phyloP scores from a whole-genome alignment of 1,140 invertebrate genomes.

The Leptopilina clavipes region DNA sequence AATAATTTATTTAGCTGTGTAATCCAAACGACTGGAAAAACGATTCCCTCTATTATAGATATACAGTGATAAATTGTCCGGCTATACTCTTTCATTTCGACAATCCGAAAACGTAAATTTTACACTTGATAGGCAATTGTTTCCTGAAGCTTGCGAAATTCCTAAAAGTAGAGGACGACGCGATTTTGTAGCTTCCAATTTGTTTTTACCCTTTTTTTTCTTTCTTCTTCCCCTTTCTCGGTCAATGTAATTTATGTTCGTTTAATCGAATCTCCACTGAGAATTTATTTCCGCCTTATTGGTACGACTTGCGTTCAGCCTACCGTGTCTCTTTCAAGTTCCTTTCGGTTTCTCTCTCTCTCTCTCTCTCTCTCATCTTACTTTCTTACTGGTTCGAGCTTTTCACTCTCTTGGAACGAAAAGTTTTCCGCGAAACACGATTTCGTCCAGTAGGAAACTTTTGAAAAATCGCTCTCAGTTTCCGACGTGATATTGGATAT shows the following conservation, averaged over 20 bases:
- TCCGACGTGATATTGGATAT: slow-evolving; percentile 41
- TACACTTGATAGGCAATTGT: slow-evolving; percentile 29
- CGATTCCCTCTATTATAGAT: neutral
- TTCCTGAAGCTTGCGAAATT: slow-evolving; percentile 25
- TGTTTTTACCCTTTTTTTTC: neutral
- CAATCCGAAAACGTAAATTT: slow-evolving; percentile 19
- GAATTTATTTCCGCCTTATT: slow-evolving; percentile 33
- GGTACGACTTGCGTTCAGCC: slow-evolving; percentile 32
- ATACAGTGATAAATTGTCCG: neutral
- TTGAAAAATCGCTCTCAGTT: slow-evolving; percentile 20
- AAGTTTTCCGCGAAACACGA: slow-evolving; percentile 3
- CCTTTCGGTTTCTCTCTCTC: neutral
- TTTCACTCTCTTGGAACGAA: slow-evolving; percentile 2
- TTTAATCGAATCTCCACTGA: slow-evolving; percentile 28
- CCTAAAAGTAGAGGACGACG: neutral
- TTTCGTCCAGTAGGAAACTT: slow-evolving; percentile 18
- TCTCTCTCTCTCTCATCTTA: neutral
- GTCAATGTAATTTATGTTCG: slow-evolving; percentile 28
- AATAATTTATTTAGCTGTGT: slow-evolving; percentile 10
- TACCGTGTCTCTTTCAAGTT: slow-evolving; percentile 22
- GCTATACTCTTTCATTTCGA: slow-evolving; percentile 25
- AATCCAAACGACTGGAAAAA: slow-evolving; percentile 1
- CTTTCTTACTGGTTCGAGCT: neutral
- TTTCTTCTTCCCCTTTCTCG: neutral
- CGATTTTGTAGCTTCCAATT: slow-evolving; percentile 12